Conservation (phyloP, 1,140 invertebrate species). For the Ceratina japonica region DNA sequence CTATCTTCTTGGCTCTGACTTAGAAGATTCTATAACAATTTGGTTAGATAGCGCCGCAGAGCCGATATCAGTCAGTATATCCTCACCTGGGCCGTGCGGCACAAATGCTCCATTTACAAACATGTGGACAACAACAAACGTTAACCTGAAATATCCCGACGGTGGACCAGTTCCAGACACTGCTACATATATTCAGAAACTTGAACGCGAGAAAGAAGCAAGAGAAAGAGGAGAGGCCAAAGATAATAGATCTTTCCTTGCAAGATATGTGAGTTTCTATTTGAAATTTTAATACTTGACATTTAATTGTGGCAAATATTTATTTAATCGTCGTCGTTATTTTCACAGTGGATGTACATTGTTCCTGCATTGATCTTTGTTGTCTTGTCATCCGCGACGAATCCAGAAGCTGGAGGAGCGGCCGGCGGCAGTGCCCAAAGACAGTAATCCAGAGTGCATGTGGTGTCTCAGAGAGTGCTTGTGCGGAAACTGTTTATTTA, state of each 20-base stretch:
- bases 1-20: slow-evolving; percentile 78
- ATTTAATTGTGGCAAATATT: neutral
- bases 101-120: slow-evolving; percentile 59
- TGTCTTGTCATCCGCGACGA: slow-evolving; percentile 89
- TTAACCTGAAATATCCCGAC: slow-evolving; percentile 73
- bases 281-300: neutral
- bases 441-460: slow-evolving; percentile 57
- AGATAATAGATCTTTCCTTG: slow-evolving; percentile 96
- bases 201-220: slow-evolving; percentile 93
- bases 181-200: slow-evolving; percentile 93
- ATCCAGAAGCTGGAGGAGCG: slow-evolving; percentile 84
- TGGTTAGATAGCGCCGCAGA: slow-evolving; percentile 74
- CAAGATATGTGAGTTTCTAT: slow-evolving; percentile 93
- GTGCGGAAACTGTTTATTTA: slow-evolving; percentile 37
- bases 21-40: slow-evolving; percentile 72
- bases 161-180: slow-evolving; percentile 87
- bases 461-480: slow-evolving; percentile 19
- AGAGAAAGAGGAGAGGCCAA: slow-evolving; percentile 93
- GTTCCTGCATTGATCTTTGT: slow-evolving; percentile 92
- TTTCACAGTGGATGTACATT: slow-evolving; percentile 96
- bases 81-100: slow-evolving; percentile 69
- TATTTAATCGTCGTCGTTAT: slow-evolving; percentile 17
- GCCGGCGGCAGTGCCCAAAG: slow-evolving; percentile 71
- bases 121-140: slow-evolving; percentile 73
- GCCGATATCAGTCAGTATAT: slow-evolving; percentile 70